phyloP scores from a whole-genome alignment of 2,113 vertebrate species.

The Rhinoderma darwinii region DNA sequence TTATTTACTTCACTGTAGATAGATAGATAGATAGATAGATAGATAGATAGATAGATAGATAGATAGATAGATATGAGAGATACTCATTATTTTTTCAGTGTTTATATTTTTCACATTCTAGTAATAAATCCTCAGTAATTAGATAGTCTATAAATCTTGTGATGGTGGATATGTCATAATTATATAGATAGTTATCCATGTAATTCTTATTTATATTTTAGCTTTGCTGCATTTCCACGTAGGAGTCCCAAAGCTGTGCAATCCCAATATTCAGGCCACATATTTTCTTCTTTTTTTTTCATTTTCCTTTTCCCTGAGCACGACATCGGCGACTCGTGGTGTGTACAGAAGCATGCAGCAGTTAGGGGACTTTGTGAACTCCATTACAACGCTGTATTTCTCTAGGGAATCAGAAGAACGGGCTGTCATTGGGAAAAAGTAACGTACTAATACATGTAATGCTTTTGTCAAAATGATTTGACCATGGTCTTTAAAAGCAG shows the following conservation, averaged over 20 bases:
- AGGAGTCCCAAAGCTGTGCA: not conserved
- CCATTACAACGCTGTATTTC: conserved; percentile 82
- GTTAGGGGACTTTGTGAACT: conserved; percentile 83
- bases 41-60: too few relatives aligned
- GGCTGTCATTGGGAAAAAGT: conserved; percentile 75
- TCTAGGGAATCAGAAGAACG: conserved; percentile 68
- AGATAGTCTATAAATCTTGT: not conserved
- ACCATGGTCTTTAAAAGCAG: conserved; percentile 44
- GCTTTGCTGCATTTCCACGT: not conserved
- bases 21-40: too few relatives aligned
- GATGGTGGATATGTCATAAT: not conserved
- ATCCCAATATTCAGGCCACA: not conserved
- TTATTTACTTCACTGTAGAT: too few relatives aligned
- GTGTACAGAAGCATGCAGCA: conserved; percentile 91
- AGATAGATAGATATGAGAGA: too few relatives aligned
- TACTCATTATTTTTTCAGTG: too few relatives aligned
- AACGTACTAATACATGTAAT: conserved; percentile 74
- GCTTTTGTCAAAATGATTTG: conserved; percentile 70
- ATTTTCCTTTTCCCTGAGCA: conserved; percentile 67
- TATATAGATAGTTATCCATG: not conserved
- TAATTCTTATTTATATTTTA: conserved; percentile 8
- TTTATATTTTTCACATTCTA: not conserved
- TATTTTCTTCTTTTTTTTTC: not conserved
- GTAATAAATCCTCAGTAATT: not conserved
- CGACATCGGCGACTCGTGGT: conserved; percentile 86